A percentile compares a stretch with the other conserved stretches of the same genome.
phyloP scores from a whole-genome alignment of 2,888 invertebrate genomes.

The Hemithea aestivaria region DNA sequence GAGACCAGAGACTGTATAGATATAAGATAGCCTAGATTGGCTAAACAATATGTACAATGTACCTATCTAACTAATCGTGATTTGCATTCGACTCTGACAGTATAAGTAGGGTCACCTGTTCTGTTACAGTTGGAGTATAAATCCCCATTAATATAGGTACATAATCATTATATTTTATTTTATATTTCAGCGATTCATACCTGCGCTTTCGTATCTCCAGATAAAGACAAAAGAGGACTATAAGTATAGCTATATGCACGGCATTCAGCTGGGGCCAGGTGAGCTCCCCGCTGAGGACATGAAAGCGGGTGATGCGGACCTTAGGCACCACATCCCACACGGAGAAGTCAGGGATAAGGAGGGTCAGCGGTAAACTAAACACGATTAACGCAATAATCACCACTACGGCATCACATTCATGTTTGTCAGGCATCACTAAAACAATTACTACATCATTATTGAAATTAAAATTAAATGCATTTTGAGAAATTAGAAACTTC shows the following conservation, averaged over 20 bases:
- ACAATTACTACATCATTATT: no score
- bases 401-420: conserved; percentile 36
- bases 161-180: no score
- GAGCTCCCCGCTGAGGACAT: conserved; percentile 44
- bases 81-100: no score
- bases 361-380: conserved; percentile 58
- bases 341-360: conserved; percentile 58
- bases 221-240: conserved; percentile 55
- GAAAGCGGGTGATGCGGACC: conserved; percentile 50
- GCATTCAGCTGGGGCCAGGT: conserved; percentile 59
- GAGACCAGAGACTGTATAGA: no score
- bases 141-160: no score
- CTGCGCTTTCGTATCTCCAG: conserved; percentile 63
- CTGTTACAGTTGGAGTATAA: no score
- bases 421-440: conserved; percentile 38
- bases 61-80: no score
- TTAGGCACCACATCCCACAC: conserved; percentile 63
- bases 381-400: conserved; percentile 41
- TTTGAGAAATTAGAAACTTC: background rate
- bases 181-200: no score
- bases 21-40: no score
- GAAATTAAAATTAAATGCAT: conserved; percentile 4
- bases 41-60: no score
- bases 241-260: conserved; percentile 37
- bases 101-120: no score